Evolutionary conservation across 2,888 invertebrate species (phyloP).

Genomic region (Meteorus colon): DNA sequence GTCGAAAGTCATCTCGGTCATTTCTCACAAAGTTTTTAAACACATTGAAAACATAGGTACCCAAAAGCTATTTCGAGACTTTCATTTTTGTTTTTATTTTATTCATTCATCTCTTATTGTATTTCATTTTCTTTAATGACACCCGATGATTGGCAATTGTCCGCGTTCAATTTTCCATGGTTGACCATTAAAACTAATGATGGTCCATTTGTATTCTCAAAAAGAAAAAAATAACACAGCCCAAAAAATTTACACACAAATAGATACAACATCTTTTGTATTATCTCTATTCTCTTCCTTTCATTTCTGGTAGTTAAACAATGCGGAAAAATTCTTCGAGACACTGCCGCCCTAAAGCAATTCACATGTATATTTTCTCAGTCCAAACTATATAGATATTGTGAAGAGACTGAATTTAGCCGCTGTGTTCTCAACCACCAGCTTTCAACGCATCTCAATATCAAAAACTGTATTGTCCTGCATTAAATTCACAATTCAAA

Average conservation of each 20-base stretch:
- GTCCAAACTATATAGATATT: background rate
- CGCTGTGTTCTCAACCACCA: too few species aligned
- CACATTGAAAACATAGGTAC: background rate
- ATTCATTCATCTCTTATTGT: background rate
- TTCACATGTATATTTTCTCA: background rate
- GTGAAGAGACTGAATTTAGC: too few species aligned
- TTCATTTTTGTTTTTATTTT: background rate
- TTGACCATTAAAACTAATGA: slow-evolving; percentile 5
- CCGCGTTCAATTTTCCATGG: background rate
- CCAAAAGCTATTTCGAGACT: background rate
- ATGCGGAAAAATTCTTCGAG: background rate
- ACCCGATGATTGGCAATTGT: background rate
- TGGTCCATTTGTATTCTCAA: background rate
- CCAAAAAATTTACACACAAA: slow-evolving; percentile 4
- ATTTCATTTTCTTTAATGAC: background rate
- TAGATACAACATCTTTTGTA: background rate
- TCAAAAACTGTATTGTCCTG: too few species aligned
- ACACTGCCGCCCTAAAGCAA: background rate
- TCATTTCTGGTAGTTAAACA: background rate
- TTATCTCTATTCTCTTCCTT: background rate
- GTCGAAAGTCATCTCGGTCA: background rate
- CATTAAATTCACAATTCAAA: too few species aligned
- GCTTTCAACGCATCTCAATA: too few species aligned
- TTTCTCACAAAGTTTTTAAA: background rate
- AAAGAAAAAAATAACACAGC: background rate